phyloP scores from a whole-genome alignment of 1,140 invertebrate genomes.

The Lamellibrachia luymesi region DNA sequence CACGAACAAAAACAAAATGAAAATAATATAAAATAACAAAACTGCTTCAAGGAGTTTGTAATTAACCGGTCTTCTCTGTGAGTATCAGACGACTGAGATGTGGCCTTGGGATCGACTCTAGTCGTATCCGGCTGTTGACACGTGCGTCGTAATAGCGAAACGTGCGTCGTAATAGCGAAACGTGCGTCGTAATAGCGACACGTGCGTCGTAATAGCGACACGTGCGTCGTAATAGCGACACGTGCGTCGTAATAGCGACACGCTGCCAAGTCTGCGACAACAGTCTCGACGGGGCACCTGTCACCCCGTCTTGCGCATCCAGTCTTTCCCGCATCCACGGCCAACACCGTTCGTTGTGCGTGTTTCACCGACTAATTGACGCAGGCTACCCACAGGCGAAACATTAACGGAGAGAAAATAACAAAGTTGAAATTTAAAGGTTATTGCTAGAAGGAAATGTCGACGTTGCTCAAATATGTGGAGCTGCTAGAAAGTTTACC shows the following conservation, averaged over 20 bases:
- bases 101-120: too few relatives aligned
- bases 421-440: neutral
- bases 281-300: neutral
- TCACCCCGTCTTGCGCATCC: neutral
- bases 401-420: neutral
- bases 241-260: neutral
- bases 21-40: too few relatives aligned
- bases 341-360: too few relatives aligned
- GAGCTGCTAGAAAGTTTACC: neutral
- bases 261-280: neutral
- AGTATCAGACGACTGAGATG: too few relatives aligned
- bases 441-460: neutral
- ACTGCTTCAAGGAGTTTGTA: too few relatives aligned
- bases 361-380: neutral
- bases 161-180: too few relatives aligned
- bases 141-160: too few relatives aligned
- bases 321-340: neutral
- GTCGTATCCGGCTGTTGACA: too few relatives aligned
- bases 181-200: neutral
- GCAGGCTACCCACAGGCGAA: neutral
- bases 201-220: too few relatives aligned
- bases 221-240: too few relatives aligned
- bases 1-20: too few relatives aligned
- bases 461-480: neutral
- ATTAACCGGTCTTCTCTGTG: too few relatives aligned